Conservation (phyloP, 2,888 invertebrate species). For the Sinodicranocentrus sp. region DNA sequence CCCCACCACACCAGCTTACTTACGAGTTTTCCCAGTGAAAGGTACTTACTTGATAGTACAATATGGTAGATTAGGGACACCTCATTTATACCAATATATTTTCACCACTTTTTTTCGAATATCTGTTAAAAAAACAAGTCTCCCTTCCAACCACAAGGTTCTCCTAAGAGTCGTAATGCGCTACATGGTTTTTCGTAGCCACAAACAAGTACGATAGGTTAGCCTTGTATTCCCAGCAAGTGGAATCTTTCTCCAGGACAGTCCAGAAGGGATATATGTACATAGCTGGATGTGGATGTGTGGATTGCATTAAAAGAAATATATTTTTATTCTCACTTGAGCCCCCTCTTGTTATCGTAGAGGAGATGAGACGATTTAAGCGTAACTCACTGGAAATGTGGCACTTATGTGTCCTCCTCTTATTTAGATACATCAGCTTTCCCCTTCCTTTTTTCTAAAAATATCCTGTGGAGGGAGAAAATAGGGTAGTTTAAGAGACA, state of each 20-base stretch:
- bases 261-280: no score
- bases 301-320: no score
- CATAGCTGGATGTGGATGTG: no score
- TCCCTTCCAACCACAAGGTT: neutral
- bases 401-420: constrained; percentile 66
- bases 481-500: neutral
- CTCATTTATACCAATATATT: constrained; percentile 66
- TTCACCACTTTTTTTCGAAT: constrained; percentile 19
- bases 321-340: constrained; percentile 24
- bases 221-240: no score
- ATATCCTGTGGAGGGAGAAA: neutral
- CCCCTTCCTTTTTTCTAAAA: constrained; percentile 18
- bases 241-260: no score
- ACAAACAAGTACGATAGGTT: no score
- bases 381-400: constrained; percentile 70
- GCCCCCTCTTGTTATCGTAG: constrained; percentile 39
- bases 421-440: constrained; percentile 68
- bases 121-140: no score
- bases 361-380: constrained; percentile 68
- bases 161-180: neutral
- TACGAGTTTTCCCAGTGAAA: neutral
- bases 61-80: constrained; percentile 67
- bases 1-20: neutral
- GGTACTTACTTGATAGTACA: constrained; percentile 55
- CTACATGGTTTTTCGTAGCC: no score